Evolutionary conservation across 2,797 vertebrate genomes (phyloP).

Genomic region (Myripristis jacobus): DNA sequence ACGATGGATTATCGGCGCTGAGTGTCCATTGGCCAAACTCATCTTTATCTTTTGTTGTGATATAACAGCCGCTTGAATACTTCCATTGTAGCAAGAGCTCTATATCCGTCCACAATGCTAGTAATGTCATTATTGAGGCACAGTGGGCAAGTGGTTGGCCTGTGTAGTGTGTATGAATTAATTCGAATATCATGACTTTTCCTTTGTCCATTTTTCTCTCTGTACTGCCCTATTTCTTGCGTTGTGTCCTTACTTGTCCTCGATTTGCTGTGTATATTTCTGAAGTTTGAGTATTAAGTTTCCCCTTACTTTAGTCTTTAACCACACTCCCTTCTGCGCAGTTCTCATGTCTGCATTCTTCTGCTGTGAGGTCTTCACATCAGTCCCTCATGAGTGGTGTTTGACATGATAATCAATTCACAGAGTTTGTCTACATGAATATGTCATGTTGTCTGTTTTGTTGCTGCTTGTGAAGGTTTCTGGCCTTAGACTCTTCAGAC

Average conservation of each 20-base stretch:
- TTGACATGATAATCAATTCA: conserved; percentile 78
- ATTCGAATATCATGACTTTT: conserved; percentile 20
- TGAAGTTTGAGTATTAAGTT: conserved; percentile 60
- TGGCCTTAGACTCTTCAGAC: conserved; percentile 50
- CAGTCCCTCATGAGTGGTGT: conserved; percentile 70
- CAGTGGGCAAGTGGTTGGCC: background rate
- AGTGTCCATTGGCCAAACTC: too few relatives aligned
- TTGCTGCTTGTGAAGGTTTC: conserved; percentile 56
- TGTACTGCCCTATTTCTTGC: conserved; percentile 36
- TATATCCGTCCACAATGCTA: background rate
- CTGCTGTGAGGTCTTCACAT: conserved; percentile 80
- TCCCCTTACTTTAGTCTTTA: conserved; percentile 66
- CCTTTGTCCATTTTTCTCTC: conserved; percentile 23
- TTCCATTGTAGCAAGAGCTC: too few relatives aligned
- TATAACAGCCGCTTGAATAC: too few relatives aligned
- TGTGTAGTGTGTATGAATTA: background rate
- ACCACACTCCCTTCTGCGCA: conserved; percentile 71
- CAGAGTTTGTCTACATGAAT: conserved; percentile 67
- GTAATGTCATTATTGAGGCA: background rate
- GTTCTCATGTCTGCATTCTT: conserved; percentile 81
- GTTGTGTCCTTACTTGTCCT: conserved; percentile 62
- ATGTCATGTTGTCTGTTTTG: conserved; percentile 71
- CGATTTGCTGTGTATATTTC: conserved; percentile 33
- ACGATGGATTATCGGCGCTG: too few relatives aligned
- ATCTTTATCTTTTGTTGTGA: too few relatives aligned